Conservation (phyloP, 2,888 invertebrate genomes). For the Synergus japonicus region DNA sequence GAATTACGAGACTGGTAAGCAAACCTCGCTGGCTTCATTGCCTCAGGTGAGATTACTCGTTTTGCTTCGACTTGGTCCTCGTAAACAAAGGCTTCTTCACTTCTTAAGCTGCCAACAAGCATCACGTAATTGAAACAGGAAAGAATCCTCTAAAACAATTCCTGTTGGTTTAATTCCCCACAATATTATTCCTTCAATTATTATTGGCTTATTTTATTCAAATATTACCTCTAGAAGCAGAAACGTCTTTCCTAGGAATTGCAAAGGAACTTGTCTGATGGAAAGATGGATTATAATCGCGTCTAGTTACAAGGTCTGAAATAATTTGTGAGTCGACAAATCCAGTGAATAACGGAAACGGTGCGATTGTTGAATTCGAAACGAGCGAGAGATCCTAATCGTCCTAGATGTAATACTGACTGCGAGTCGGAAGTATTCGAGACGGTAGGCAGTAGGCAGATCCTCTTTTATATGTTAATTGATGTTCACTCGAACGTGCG, state of each 20-base stretch:
- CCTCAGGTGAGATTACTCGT: conserved; percentile 48
- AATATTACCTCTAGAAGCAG: too few relatives aligned
- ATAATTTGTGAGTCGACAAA: conserved; percentile 1
- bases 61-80: conserved; percentile 35
- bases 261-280: background rate
- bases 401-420: conserved; percentile 4
- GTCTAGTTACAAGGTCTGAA: conserved; percentile 2
- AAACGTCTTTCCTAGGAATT: too few relatives aligned
- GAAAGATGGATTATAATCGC: background rate
- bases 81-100: conserved; percentile 28
- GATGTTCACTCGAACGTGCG: conserved; percentile 49
- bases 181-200: too few relatives aligned
- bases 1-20: conserved; percentile 48
- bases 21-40: conserved; percentile 47
- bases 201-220: background rate
- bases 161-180: too few relatives aligned
- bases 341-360: conserved; percentile 15
- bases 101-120: background rate
- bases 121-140: background rate
- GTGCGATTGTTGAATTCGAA: conserved; percentile 12
- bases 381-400: conserved; percentile 20
- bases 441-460: conserved; percentile 31
- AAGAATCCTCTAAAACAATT: background rate
- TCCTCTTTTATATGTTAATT: conserved; percentile 35
- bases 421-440: conserved; percentile 20